Evolutionary conservation across 1,140 invertebrate species (phyloP).

Genomic region (Drosophila sp.): DNA sequence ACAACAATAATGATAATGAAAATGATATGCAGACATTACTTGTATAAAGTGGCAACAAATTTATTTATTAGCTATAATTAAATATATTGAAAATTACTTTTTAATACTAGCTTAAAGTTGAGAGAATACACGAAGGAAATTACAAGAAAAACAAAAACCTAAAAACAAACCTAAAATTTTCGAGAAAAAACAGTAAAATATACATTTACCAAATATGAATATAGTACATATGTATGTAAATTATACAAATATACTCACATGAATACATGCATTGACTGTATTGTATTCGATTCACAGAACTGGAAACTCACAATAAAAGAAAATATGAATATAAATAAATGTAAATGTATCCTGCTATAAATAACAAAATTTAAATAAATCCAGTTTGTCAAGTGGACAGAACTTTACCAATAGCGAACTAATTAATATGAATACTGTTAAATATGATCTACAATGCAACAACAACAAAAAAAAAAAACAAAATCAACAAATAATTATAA

Average conservation of each 20-base stretch:
- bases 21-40: slow-evolving; percentile 62
- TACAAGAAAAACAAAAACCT: slow-evolving; percentile 32
- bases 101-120: slow-evolving; percentile 73
- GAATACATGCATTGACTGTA: slow-evolving; percentile 48
- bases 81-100: slow-evolving; percentile 75
- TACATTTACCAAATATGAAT: slow-evolving; percentile 25
- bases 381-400: slow-evolving; percentile 41
- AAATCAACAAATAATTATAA: slow-evolving; percentile 4
- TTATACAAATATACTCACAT: slow-evolving; percentile 52
- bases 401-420: slow-evolving; percentile 46
- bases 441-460: slow-evolving; percentile 34
- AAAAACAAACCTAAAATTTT: slow-evolving; percentile 13
- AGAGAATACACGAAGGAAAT: slow-evolving; percentile 47
- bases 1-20: slow-evolving; percentile 42
- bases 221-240: slow-evolving; percentile 45
- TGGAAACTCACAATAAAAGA: slow-evolving; percentile 63
- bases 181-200: slow-evolving; percentile 26
- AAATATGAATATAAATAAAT: slow-evolving; percentile 55
- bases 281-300: slow-evolving; percentile 78
- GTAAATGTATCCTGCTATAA: slow-evolving; percentile 69
- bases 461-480: slow-evolving; percentile 2
- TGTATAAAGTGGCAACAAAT: slow-evolving; percentile 75
- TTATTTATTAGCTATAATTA: slow-evolving; percentile 78
- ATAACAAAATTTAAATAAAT: slow-evolving; percentile 80
- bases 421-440: slow-evolving; percentile 34